Base-by-base conservation (phyloP, 1,140 invertebrate genomes). In the Drusus annulatus region DNA sequence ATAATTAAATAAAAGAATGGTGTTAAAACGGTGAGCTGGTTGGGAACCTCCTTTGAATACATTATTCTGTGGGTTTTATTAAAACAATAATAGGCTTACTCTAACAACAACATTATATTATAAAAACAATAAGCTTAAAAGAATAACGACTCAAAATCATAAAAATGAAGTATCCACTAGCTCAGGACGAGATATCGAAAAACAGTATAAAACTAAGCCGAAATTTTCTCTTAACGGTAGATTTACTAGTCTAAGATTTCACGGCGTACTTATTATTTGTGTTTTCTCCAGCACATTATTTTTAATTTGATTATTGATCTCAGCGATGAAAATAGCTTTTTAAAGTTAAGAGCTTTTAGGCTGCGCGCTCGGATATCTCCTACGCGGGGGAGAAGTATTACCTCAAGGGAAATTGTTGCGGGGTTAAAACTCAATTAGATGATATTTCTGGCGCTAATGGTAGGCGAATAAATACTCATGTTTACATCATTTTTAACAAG, bases 251-350 rank as follows among this genome's bases (percentile, higher is more conserved):
- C 36, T 45, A 45, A 60, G 19, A 21, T 60, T 19, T 60, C 23
- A 60, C 7, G 23, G 23, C 56, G 56, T 60, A 17, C 17, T 23
- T 60, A 17, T 60, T 60, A 23, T 60, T 45, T 60, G 56, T 60
- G 56, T 60, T 17, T 21, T 45, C 36, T 19, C 3, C 56, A 19
- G 56, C 56, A 23, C 17, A 60, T 60, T 21, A 68, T 36, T 68
- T 36, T 36, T 68, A 68, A 68, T 68, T 68, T 16, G 63, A 68
- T 68, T 51, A 71, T 71, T 71, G 68, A 71, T 71, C 25, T 71
- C 51, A 25, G 19, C 21, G 36, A 51, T 31, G 36, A 68, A 68
- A 71, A 71, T 23, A 71, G 25, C 36, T 71, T 45, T 45, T 45
- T 71, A 52, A 50, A 50, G 17, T 50, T 71, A 16, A 71, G 68